Conservation (phyloP, 1,140 invertebrate genomes). For the Sesamia nonagrioides region DNA sequence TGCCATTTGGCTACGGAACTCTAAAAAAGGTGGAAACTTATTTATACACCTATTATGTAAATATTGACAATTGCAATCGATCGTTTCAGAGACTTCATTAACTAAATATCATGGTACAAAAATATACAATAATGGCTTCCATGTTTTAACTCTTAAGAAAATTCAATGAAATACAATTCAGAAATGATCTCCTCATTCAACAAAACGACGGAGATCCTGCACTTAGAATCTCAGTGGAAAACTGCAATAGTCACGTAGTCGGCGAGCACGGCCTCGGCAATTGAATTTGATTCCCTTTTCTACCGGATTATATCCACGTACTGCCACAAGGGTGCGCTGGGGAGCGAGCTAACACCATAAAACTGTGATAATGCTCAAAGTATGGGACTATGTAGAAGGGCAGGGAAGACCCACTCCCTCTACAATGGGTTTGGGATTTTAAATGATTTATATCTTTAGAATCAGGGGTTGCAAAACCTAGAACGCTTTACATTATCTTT, state of each 20-base stretch:
- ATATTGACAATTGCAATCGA: no score
- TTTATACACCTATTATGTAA: no score
- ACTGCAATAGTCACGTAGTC: slow-evolving; percentile 6
- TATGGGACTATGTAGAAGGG: neutral
- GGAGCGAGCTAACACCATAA: neutral
- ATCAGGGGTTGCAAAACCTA: no score
- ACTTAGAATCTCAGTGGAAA: neutral
- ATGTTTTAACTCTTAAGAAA: no score
- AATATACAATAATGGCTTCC: no score
- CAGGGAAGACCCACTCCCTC: neutral
- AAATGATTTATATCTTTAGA: no score
- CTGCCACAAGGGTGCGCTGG: neutral
- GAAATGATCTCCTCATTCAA: neutral
- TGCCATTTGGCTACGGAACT: no score
- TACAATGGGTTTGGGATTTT: neutral
- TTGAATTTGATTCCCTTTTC: slow-evolving; percentile 27
- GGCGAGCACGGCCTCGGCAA: neutral
- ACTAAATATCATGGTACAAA: no score
- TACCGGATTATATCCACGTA: neutral
- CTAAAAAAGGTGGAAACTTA: no score
- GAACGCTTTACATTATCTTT: no score
- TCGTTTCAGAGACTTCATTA: no score
- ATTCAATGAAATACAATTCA: no score
- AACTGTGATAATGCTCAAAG: slow-evolving; percentile 8
- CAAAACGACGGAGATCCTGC: neutral